Percentiles rank a stretch among this genome's conserved stretches.
Evolutionary conservation across 2,888 invertebrate species (phyloP).

Genomic region (Stegana nigrithorax): DNA sequence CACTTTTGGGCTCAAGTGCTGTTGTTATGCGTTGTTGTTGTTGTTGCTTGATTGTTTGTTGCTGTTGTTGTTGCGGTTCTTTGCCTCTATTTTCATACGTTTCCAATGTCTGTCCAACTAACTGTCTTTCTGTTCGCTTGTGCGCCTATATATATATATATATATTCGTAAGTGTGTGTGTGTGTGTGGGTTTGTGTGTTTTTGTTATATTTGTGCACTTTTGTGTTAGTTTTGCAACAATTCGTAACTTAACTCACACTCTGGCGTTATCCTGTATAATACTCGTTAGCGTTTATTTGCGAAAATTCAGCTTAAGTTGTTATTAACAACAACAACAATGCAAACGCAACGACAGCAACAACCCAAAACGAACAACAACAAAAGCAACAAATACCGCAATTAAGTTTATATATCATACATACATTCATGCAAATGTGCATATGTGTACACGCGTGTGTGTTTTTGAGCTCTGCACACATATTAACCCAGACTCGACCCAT

Average conservation of each 20-base stretch:
- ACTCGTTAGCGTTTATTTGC: constrained; percentile 17
- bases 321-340: constrained; percentile 34
- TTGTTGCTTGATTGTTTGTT: neutral
- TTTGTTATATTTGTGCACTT: constrained; percentile 33
- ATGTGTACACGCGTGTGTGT: too few species aligned
- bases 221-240: neutral
- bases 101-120: too few species aligned
- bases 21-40: neutral
- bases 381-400: constrained; percentile 13
- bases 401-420: constrained; percentile 7
- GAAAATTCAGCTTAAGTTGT: constrained; percentile 35
- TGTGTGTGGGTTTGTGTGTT: constrained; percentile 21
- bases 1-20: constrained; percentile 12
- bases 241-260: neutral
- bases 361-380: too few species aligned
- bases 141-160: too few species aligned
- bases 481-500: neutral
- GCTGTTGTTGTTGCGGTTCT: neutral
- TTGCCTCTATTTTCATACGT: neutral
- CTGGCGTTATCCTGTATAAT: neutral
- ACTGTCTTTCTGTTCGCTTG: too few species aligned
- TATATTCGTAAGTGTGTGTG: too few species aligned
- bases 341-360: too few species aligned
- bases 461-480: too few species aligned
- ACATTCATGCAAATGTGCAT: neutral